Evolutionary conservation across 2,113 vertebrate genomes (phyloP).

Genomic region (Leuciscus idus): DNA sequence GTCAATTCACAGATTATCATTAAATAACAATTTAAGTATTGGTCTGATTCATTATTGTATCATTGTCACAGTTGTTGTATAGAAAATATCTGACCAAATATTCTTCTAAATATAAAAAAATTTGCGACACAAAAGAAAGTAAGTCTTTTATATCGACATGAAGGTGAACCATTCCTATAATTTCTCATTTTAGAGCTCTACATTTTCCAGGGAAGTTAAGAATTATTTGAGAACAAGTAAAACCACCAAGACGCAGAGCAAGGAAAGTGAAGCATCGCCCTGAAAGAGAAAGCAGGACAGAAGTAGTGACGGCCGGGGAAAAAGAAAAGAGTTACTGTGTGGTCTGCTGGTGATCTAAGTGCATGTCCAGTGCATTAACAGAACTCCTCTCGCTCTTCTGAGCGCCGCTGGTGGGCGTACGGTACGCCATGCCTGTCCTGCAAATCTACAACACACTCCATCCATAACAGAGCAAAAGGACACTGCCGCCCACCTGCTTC

Average conservation of each 20-base stretch:
- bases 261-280: slow-evolving; percentile 20
- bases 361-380: slow-evolving; percentile 53
- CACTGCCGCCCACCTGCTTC: not conserved
- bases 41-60: no score
- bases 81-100: not conserved
- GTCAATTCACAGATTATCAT: not conserved
- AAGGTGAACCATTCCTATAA: not conserved
- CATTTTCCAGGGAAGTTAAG: slow-evolving; percentile 45
- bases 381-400: slow-evolving; percentile 48
- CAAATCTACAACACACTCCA: slow-evolving; percentile 55
- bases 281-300: slow-evolving; percentile 32
- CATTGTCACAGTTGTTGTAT: not conserved
- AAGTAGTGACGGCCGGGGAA: slow-evolving; percentile 19
- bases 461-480: slow-evolving; percentile 33
- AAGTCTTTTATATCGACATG: not conserved
- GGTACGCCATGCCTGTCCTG: slow-evolving; percentile 45
- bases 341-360: slow-evolving; percentile 53
- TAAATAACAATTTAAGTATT: no score
- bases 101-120: not conserved
- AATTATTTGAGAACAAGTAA: slow-evolving; percentile 43
- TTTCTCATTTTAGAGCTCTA: slow-evolving; percentile 44
- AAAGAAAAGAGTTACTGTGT: slow-evolving; percentile 54
- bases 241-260: slow-evolving; percentile 24
- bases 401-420: slow-evolving; percentile 34
- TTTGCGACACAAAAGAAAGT: not conserved